Percentiles rank a stretch among this genome's conserved stretches.
phyloP scores from a whole-genome alignment of 37 sponge, comb jelly and placozoan genomes.

The Lycopodina hypogea region DNA sequence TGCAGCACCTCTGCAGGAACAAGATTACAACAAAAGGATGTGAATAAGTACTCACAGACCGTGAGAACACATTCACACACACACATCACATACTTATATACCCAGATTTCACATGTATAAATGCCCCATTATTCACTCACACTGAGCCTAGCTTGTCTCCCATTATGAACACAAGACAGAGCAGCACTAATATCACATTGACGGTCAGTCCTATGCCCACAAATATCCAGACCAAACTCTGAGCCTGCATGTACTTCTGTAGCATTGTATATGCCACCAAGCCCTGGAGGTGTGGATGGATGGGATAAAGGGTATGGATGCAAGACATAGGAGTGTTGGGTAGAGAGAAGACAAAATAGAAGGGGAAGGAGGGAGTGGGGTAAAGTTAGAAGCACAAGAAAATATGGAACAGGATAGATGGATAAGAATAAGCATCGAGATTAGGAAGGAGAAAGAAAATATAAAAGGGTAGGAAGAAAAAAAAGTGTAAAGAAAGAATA shows the following conservation, averaged over 20 bases:
- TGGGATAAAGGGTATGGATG: not conserved
- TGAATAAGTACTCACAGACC: not conserved
- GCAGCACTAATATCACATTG: conserved; percentile 11
- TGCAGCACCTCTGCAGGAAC: conserved; percentile 37
- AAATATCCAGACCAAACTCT: conserved; percentile 61
- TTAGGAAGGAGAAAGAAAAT: no score
- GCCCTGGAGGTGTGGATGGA: conserved; percentile 11
- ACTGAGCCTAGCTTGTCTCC: conserved; percentile 18
- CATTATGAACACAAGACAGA: conserved; percentile 23
- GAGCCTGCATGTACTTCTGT: conserved; percentile 64
- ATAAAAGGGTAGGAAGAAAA: not conserved
- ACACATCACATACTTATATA: not conserved
- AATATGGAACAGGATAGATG: no score
- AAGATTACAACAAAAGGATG: not conserved
- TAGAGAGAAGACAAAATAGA: not conserved
- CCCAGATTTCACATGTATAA: not conserved
- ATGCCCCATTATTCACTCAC: conserved; percentile 21
- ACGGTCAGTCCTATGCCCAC: conserved; percentile 14
- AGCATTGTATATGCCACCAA: conserved; percentile 27
- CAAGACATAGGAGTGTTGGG: not conserved
- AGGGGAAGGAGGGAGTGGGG: not conserved
- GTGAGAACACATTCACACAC: not conserved
- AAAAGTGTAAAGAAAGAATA: not conserved
- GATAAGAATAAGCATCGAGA: not conserved
- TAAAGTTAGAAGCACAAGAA: not conserved